Evolutionary conservation across 30 jellyfish, hydroid and myxozoan genomes (phyloP), one percentile per base, ranked within the genome.

Genomic region (Sanderia malayensis): DNA sequence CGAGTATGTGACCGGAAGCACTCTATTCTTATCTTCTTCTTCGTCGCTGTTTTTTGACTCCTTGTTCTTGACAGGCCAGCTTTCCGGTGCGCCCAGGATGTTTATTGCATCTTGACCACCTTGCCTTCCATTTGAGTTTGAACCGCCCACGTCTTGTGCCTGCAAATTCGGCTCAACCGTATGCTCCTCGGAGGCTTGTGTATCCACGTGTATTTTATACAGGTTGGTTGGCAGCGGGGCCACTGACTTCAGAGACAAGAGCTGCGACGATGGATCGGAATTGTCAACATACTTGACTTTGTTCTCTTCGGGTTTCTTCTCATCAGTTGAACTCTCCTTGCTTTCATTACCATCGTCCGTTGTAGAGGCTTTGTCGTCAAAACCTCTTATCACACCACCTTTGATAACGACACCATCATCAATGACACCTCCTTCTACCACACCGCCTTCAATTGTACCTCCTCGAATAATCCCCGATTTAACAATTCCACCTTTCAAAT

Each of bases 321-420:
- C 52, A 6, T 37, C 52, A 13, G 52, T 37, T 4, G 52, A 37
- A 4, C 13, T 37, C 52, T 37, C 52, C 13, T 37, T 37, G 52
- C 13, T 37, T 37, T 37, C 52, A 37, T 6, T 4, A 4, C 13
- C 13, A 6, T 37, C 52, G 52, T 37, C 52, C 6, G 10, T 37
- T 37, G 6, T 37, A 6, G 52, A 37, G 6, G 6, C 10, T 37
- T 37, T 6, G 10, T 37, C 52, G 52, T 37, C 52, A 1, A 89
- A 28, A 6, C 98, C 98, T 21, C 81, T 80, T 19, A 61, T 92
- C 10, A 92, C 95, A 11, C 92, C 92, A 61, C 88, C 96, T 52
- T 92, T 94, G 61, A 92, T 92, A 44, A 92, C 82, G 2, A 79
- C 96, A 2, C 98, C 98, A 53, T 92, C 89, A 63, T 92, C 98